Percentiles rank a stretch among this genome's conserved stretches.
phyloP scores from a whole-genome alignment of 2,113 vertebrate species.

The Neotoma lepida region DNA sequence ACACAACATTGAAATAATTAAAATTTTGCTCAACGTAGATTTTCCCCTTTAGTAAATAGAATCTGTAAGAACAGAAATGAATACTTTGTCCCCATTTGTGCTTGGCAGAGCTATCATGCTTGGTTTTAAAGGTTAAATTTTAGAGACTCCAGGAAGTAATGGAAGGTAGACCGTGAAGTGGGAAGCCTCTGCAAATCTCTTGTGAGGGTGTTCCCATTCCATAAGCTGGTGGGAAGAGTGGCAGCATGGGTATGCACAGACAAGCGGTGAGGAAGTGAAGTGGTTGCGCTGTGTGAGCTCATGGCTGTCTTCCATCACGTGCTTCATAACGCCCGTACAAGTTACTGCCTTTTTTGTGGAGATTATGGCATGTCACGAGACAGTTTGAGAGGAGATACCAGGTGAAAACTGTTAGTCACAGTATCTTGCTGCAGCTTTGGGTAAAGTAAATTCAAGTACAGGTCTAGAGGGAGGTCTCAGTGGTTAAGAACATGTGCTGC shows the following conservation, averaged over 20 bases:
- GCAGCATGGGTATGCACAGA: neutral
- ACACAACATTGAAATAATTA: neutral
- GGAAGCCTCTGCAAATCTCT: rapidly evolving
- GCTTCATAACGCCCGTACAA: neutral
- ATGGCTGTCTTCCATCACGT: neutral
- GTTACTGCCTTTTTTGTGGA: neutral
- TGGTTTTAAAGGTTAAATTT: neutral
- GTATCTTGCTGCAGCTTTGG: neutral
- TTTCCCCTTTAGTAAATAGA: neutral
- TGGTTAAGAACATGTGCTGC: neutral
- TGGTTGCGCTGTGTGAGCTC: neutral
- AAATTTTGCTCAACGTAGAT: neutral
- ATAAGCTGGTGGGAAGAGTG: neutral
- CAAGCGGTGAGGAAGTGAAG: neutral
- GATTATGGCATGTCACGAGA: neutral
- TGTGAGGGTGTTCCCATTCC: neutral
- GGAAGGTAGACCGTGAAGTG: rapidly evolving
- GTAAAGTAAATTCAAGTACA: neutral
- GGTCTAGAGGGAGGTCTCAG: neutral
- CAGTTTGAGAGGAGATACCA: neutral
- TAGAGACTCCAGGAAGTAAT: neutral
- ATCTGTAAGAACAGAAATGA: neutral
- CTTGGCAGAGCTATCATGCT: neutral
- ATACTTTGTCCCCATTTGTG: neutral
- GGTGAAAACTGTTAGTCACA: neutral